Conservation (phyloP, 2,888 invertebrate species). For the Gerosis bhagava region DNA sequence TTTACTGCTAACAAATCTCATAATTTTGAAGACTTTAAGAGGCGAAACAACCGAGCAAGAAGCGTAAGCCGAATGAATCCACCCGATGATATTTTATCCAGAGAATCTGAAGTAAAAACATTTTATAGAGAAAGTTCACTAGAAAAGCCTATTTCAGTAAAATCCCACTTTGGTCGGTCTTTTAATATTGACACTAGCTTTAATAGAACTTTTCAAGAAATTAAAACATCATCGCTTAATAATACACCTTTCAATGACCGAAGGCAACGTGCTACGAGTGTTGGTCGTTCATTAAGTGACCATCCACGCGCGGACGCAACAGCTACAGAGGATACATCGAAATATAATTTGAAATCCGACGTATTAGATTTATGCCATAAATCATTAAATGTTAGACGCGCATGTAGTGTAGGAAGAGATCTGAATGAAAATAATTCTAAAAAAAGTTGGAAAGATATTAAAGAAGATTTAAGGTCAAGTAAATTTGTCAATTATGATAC, state of each 20-base stretch:
- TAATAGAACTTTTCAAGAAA: conserved; percentile 59
- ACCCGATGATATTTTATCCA: conserved; percentile 28
- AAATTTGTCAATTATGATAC: conserved; percentile 31
- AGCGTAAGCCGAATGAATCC: conserved; percentile 40
- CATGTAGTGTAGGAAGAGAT: conserved; percentile 63
- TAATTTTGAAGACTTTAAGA: conserved; percentile 35
- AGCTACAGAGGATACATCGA: too few species aligned
- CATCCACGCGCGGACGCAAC: not conserved
- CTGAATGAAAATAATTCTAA: conserved; percentile 34
- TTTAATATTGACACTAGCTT: conserved; percentile 68
- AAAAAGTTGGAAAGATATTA: conserved; percentile 58
- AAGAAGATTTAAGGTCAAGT: conserved; percentile 61
- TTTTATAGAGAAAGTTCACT: conserved; percentile 6
- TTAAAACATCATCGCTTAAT: conserved; percentile 31
- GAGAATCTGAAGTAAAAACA: conserved; percentile 27
- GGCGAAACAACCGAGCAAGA: conserved; percentile 34
- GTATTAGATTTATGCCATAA: too few species aligned
- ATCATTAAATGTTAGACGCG: too few species aligned
- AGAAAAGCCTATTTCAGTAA: conserved; percentile 41
- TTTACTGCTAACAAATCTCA: conserved; percentile 37
- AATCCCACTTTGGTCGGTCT: conserved; percentile 49
- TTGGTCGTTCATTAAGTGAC: conserved; percentile 51
- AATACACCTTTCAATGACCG: conserved; percentile 46
- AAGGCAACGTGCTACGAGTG: conserved; percentile 62
- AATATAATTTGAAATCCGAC: too few species aligned